Conservation (phyloP, 64 coral and sea anemone species). For the Anthopleura sola region DNA sequence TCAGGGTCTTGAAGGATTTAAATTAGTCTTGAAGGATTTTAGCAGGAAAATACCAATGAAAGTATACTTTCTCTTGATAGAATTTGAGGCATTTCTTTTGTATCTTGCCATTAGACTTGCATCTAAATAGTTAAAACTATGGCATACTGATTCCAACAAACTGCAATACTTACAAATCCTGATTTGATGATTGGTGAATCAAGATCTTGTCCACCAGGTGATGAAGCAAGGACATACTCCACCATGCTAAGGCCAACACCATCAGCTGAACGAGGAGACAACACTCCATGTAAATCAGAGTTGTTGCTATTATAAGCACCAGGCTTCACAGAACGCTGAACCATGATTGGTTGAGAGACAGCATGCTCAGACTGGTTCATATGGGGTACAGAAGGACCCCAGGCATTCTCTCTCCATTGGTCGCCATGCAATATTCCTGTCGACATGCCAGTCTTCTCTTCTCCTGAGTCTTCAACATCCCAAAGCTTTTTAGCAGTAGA, state of each 20-base stretch:
- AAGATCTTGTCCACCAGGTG: constrained; percentile 83
- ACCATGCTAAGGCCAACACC: constrained; percentile 92
- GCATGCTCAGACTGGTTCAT: constrained; percentile 96
- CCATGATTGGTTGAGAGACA: constrained; percentile 96
- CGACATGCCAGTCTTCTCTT: constrained; percentile 65
- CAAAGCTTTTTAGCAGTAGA: constrained; percentile 95
- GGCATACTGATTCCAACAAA: neutral
- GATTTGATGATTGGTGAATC: constrained; percentile 95
- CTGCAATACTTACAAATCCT: constrained; percentile 77
- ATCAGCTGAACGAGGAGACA: constrained; percentile 89
- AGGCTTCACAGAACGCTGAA: constrained; percentile 74
- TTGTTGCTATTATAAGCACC: constrained; percentile 59
- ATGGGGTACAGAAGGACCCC: constrained; percentile 88
- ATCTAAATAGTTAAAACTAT: no score
- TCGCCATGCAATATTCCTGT: constrained; percentile 83
- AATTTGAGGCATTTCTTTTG: no score
- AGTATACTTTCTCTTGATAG: no score
- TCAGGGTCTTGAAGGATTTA: no score
- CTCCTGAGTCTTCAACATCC: constrained; percentile 86
- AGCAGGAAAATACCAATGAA: no score
- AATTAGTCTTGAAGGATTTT: no score
- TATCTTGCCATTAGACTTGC: no score
- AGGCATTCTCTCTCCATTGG: constrained; percentile 81
- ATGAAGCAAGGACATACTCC: constrained; percentile 88
- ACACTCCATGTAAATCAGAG: constrained; percentile 75